These are phyloP conservation scores for Erebia epiphron DNA, from an alignment of 2,888 invertebrate genomes.

Conservation along the genomic window DNA sequence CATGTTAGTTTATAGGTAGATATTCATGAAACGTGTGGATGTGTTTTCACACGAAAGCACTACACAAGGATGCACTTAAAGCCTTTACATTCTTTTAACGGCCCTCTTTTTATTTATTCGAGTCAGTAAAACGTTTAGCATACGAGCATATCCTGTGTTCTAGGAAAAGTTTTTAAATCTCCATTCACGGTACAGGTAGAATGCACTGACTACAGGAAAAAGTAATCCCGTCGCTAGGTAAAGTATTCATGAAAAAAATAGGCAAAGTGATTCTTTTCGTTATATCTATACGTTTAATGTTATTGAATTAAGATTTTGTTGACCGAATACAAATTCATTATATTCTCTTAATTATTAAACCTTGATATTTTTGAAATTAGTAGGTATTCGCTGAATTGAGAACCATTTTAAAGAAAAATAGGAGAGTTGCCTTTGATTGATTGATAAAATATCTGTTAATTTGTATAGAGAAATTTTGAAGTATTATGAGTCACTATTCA, in stretches of 20 bases:
- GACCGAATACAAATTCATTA: too few relatives aligned
- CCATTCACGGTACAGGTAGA: neutral
- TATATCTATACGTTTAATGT: too few relatives aligned
- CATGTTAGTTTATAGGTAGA: neutral
- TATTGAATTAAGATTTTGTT: too few relatives aligned
- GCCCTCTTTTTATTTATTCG: conserved; percentile 2
- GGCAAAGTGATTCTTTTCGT: too few relatives aligned
- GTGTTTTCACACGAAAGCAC: neutral
- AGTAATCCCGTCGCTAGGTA: neutral
- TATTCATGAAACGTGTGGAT: neutral
- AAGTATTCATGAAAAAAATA: neutral
- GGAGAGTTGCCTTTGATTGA: too few relatives aligned
- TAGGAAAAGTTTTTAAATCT: neutral
- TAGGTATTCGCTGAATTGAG: too few relatives aligned
- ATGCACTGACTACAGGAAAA: neutral
- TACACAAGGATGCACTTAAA: conserved; percentile 9
- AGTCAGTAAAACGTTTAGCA: conserved; percentile 8
- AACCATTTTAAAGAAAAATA: too few relatives aligned
- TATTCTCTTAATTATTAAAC: too few relatives aligned
- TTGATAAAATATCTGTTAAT: too few relatives aligned
- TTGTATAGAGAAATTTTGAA: too few relatives aligned
- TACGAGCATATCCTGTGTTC: conserved; percentile 4
- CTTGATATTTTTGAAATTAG: too few relatives aligned
- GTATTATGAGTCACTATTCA: too few relatives aligned
- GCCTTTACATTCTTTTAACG: neutral